Base-by-base conservation (phyloP, 2,888 invertebrate genomes). In the Drosophila emarginata region DNA sequence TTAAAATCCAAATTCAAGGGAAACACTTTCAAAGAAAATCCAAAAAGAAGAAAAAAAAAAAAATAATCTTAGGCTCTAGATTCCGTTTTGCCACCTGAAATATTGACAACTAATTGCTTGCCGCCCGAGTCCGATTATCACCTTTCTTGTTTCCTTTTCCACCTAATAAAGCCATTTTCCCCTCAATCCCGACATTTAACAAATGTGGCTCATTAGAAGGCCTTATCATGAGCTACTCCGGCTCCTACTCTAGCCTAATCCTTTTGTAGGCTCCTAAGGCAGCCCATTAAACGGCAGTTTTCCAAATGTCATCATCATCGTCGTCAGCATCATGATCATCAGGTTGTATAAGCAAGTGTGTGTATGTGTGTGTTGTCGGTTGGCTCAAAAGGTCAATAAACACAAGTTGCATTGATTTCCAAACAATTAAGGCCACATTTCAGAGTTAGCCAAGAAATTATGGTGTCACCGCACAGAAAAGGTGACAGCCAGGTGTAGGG, bases 381-480 rank as follows among this genome's bases (percentile, higher is more conserved):
- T 54, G 58, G 67, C 78, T 85, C 86, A 86, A 79, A 83, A 78
- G 78, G 78, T 78, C 77, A 70, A 74, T 75, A 86, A 80, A 86
- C 72, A 85, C 45, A 74, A 81, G 76, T 82, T 74, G 82, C 82
- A 87, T 87, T 82, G 82, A 82, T 87, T 87, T 68, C 57, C 79
- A 74, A 75, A 84, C 84, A 88, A 84, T 84, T 84, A 84, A 88
- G 87, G 78, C 80, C 77, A 76, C 86, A 82, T 76, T 82, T 78
- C 80, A 61, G 69, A 65, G 76, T 68, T 87, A 64, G 80, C 88
- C 87, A 75, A 77, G 79, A 88, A 86, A 88, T 83, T 83, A 72
- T 83, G 84, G 86, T 84, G 84, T 86, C 83, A 84, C 79, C 83
- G 72, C 81, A 80, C 70, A 54, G 11, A 40, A 11, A 67, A 82